Conservation (phyloP, 2,113 vertebrate genomes). For the Periophthalmodon schlosseri region DNA sequence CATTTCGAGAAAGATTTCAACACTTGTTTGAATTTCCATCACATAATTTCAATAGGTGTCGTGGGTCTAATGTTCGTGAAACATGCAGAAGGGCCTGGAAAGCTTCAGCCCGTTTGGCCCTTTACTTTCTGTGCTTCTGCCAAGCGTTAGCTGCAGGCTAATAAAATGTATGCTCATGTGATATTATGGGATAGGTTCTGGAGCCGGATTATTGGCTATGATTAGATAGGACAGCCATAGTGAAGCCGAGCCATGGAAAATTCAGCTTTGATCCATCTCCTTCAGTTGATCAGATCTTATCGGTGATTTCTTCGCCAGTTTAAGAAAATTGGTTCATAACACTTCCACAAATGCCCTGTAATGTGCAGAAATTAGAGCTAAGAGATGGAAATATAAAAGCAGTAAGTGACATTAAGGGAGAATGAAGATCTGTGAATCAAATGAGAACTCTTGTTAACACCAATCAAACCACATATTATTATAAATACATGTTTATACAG, state of each 20-base stretch:
- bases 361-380: not conserved
- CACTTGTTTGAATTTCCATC: constrained; percentile 42
- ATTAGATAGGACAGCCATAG: constrained; percentile 36
- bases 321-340: constrained; percentile 5
- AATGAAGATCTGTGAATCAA: not conserved
- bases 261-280: constrained; percentile 25
- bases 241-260: constrained; percentile 11
- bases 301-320: constrained; percentile 17
- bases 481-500: not conserved
- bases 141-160: constrained; percentile 41
- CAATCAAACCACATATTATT: not conserved
- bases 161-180: constrained; percentile 55
- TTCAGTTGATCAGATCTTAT: constrained; percentile 22
- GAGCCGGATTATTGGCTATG: constrained; percentile 14
- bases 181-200: constrained; percentile 44
- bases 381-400: not conserved
- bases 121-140: constrained; percentile 45
- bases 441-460: not conserved
- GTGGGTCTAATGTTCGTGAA: constrained; percentile 44
- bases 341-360: not conserved
- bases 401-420: not conserved
- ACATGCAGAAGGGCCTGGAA: constrained; percentile 45
- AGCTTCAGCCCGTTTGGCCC: constrained; percentile 46
- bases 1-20: constrained; percentile 31
- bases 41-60: constrained; percentile 38